A percentile compares a stretch with the other conserved stretches of the same genome.
These are phyloP conservation scores for Umimayanthus chanpuru DNA, from an alignment of 92 coral and sea anemone species.

Conservation along the genomic window DNA sequence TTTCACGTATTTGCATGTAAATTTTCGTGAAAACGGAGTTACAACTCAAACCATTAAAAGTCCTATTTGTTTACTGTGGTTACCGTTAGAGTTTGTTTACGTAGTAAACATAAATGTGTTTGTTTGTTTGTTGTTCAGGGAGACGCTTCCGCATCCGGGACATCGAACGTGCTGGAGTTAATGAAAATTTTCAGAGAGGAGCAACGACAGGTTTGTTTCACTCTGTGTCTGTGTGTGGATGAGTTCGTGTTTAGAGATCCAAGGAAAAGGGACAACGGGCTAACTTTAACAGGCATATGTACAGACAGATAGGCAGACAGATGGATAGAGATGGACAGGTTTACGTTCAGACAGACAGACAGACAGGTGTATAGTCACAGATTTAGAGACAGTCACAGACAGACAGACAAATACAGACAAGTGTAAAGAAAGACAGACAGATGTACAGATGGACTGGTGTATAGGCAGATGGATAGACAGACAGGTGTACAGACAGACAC, in stretches of 20 bases:
- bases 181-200: slow-evolving; percentile 93
- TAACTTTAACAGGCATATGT: background rate
- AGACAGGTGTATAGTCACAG: too few species aligned
- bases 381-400: too few species aligned
- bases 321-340: too few species aligned
- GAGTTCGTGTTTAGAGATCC: too few species aligned
- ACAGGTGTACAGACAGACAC: too few species aligned
- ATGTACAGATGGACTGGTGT: background rate
- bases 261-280: too few species aligned
- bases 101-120: too few species aligned
- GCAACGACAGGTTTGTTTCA: slow-evolving; percentile 72
- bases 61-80: background rate
- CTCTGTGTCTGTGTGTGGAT: background rate
- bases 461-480: too few species aligned
- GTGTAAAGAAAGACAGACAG: background rate
- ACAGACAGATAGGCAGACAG: too few species aligned
- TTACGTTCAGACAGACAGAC: too few species aligned
- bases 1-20: background rate
- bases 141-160: slow-evolving; percentile 90
- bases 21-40: background rate
- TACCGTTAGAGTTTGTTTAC: background rate
- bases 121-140: slow-evolving; percentile 60
- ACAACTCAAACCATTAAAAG: background rate
- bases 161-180: slow-evolving; percentile 90
- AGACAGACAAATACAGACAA: background rate